Evolutionary conservation across 2,888 invertebrate species (phyloP), one percentile per base, ranked within the genome.

Genomic region (Ectropis crepuscularia): DNA sequence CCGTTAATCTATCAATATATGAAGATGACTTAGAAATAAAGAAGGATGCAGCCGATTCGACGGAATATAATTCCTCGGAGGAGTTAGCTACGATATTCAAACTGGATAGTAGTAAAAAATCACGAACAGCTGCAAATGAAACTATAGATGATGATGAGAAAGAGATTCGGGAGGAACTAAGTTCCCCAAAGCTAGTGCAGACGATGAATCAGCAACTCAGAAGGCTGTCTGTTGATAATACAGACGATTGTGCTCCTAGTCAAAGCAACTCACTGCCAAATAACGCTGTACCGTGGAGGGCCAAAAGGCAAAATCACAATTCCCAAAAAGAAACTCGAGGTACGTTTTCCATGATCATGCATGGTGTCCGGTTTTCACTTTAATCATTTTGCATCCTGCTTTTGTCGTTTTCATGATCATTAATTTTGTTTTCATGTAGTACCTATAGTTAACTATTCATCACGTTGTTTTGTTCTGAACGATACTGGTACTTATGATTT

Each of bases 31-130:
- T 89, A 78, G 88, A 89, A 76, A 70, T 82, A 67, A 91, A 86
- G 71, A 90, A 81, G 71, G 90, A 92, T 63, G 74, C 81, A 55
- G 81, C 84, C 61, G 92, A 93, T 79, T 82, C 92, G 12, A 94
- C 94, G 61, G 94, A 94, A 80, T 95, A 95, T 77, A 95, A 95
- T 81, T 95, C 95, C 9, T 94, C 94, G 53, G 95, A 95, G 77
- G 95, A 95, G 79, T 85, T 95, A 72, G 94, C 95, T 37, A 94
- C 94, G 74, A 95, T 95, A 75, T 95, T 95, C 79, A 94, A 94
- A 74, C 73, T 89, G 63, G 87, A 88, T 51, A 77, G 74, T 61
- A 82, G 75, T 69, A 71, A 73, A 12, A 86, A 82, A 74, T 67
- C 74, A 57, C 73, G 69, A 42, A 63, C 65, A 59, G 61, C 65